Evolutionary conservation across 2,888 invertebrate genomes (phyloP).

Genomic region (Leucoma salicis): DNA sequence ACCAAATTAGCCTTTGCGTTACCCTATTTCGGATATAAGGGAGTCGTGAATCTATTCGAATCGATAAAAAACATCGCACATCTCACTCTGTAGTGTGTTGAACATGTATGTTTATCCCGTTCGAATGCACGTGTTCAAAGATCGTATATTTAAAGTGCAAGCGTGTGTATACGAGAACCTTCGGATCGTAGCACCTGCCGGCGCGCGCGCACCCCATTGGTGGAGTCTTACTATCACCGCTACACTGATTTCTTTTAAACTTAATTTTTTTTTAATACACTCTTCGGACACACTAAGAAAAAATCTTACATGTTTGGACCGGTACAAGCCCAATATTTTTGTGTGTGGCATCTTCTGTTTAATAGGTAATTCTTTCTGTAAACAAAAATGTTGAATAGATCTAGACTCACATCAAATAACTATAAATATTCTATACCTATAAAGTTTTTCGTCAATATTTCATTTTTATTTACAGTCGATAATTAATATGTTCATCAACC

Average conservation of each 20-base stretch:
- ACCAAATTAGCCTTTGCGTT: constrained; percentile 83
- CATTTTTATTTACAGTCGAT: neutral
- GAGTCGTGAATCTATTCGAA: constrained; percentile 81
- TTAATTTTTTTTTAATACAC: constrained; percentile 73
- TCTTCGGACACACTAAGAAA: constrained; percentile 72
- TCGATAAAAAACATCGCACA: constrained; percentile 69
- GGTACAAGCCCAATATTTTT: constrained; percentile 69
- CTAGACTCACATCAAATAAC: neutral
- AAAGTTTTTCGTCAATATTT: neutral
- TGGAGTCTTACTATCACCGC: constrained; percentile 72
- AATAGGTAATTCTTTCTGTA: constrained; percentile 61
- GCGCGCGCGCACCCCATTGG: constrained; percentile 76
- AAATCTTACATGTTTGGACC: constrained; percentile 78
- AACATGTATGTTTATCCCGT: constrained; percentile 67
- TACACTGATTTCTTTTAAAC: constrained; percentile 81
- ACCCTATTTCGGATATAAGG: constrained; percentile 82
- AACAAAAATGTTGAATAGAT: constrained; percentile 42
- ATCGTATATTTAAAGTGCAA: constrained; percentile 67
- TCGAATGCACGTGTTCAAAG: constrained; percentile 82
- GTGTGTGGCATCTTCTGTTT: constrained; percentile 74
- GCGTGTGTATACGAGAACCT: constrained; percentile 68
- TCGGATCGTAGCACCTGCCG: constrained; percentile 73
- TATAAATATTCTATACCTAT: neutral
- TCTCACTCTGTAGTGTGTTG: constrained; percentile 51
- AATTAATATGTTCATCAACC: constrained; percentile 19